Percentiles rank a stretch among this genome's conserved stretches.
These are phyloP conservation scores for Molossus alvarezi DNA, from an alignment of 2,797 vertebrate genomes.

Conservation along the genomic window DNA sequence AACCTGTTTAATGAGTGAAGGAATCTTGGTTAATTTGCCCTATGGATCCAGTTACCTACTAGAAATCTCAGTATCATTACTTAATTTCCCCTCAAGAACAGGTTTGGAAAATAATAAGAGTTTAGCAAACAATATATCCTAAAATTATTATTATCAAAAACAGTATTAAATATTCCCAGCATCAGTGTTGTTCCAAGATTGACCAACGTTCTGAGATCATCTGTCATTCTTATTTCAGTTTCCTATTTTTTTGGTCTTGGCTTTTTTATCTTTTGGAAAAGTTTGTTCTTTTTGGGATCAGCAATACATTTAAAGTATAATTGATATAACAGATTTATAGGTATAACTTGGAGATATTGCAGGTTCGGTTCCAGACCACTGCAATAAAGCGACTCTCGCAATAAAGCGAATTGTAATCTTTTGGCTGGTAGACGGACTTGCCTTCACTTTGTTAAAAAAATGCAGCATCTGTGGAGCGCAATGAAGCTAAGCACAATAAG, in stretches of 20 bases:
- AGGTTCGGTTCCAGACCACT: neutral
- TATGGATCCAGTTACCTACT: neutral
- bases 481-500: neutral
- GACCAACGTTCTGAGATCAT: neutral
- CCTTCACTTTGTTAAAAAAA: neutral
- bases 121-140: neutral
- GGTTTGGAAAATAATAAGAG: neutral
- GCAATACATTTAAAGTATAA: neutral
- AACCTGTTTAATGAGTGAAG: neutral
- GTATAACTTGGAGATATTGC: neutral
- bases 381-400: neutral
- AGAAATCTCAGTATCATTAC: neutral
- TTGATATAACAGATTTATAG: neutral
- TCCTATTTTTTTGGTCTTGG: neutral
- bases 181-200: neutral
- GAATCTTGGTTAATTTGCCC: neutral
- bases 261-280: neutral
- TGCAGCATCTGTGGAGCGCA: neutral
- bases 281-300: neutral
- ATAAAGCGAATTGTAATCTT: neutral
- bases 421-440: neutral
- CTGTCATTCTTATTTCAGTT: neutral
- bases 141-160: neutral
- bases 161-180: neutral
- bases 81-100: neutral